Evolutionary conservation across 2,888 invertebrate species (phyloP), one percentile per base, ranked within the genome.

Genomic region (Kuschelorhynchus macadamiae): DNA sequence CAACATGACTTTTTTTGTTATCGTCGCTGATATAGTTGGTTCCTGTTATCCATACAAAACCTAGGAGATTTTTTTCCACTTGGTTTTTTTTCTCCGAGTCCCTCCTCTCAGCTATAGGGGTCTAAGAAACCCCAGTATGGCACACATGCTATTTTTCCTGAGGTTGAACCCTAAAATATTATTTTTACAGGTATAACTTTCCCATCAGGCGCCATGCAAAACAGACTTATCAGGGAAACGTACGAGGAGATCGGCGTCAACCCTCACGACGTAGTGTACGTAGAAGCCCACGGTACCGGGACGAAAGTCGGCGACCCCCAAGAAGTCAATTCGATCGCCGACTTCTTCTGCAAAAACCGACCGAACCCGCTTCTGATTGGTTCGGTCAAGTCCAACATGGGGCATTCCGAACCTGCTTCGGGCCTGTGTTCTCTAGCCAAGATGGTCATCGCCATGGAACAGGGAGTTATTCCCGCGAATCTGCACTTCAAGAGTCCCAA

Each of bases 231-330:
- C 83, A 88, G 86, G 73, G 96, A 97, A 83, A 92, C 96, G 0
- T 98, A 98, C 85, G 86, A 86, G 5, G 96, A 96, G 84, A 90
- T 90, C 36, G 89, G 91, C 0, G 83, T 99, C 56, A 90, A 92
- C 76, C 98, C 98, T 2, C 82, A 86, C 52, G 91, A 93, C 60
- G 94, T 99, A 0, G 86, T 85, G 1, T 99, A 98, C 83, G 92
- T 99, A 1, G 99, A 99, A 85, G 97, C 98, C 55, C 99, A 99
- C 84, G 98, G 98, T 60, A 99, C 98, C 16, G 99, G 98, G 65
- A 99, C 98, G 8, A 97, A 97, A 87, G 92, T 89, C 70, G 97
- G 98, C n/a, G 99, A 99, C 86, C 98, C 98, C 0, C 95, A 98
- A 82, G 99, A 99, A 86, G 91, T 97, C 1, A 97, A 97, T 82